Evolutionary conservation across 2,797 vertebrate species (phyloP), one percentile per base, ranked within the genome.

Genomic region (Sciurus carolinensis): DNA sequence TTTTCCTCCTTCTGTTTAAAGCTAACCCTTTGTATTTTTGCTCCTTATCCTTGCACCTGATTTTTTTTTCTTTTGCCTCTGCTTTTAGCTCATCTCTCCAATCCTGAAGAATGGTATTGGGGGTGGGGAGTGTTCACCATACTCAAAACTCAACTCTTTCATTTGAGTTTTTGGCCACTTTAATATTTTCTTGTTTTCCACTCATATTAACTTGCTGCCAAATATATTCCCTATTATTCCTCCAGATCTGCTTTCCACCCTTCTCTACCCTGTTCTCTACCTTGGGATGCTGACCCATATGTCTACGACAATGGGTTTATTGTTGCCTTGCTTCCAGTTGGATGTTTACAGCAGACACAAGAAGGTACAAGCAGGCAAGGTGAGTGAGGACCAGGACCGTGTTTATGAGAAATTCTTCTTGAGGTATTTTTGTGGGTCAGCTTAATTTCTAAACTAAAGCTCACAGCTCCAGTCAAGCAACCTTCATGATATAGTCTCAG

Each of bases 1-100:
- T 64, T 10, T 64, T 67, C 69, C 90, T 87, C 14, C 62, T 89
- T 69, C 54, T 90, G 8, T 81, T 76, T 94, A 90, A 94, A 92
- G 59, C 12, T 79, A 77, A 5, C 13, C 7, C 7, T 52, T 77
- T 80, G 72, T 28, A 66, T 12, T 73, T 17, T 36, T 26, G 50
- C 59, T 88, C 30, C 64, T 67, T 67, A 67, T 28, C 9, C 36
- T 88, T 76, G 86, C 33, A 47, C 73, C 17, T 33, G 50, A 28
- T 15, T 44, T 39, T 33, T 64, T 6, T 67, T 44, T 52, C 2
- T 81, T 81, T 52, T 44, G 62, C 26, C 33, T 79, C 50, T 18
- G 7, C 10, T 86, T 50, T 96, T 90, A 83, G 6, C 33, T 93
- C 39, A 72, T 28, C 26, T 87, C 64, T 62, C 50, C 64, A 12